These are phyloP conservation scores for Alauda arvensis DNA, from an alignment of 2,797 vertebrate genomes.

Conservation along the genomic window DNA sequence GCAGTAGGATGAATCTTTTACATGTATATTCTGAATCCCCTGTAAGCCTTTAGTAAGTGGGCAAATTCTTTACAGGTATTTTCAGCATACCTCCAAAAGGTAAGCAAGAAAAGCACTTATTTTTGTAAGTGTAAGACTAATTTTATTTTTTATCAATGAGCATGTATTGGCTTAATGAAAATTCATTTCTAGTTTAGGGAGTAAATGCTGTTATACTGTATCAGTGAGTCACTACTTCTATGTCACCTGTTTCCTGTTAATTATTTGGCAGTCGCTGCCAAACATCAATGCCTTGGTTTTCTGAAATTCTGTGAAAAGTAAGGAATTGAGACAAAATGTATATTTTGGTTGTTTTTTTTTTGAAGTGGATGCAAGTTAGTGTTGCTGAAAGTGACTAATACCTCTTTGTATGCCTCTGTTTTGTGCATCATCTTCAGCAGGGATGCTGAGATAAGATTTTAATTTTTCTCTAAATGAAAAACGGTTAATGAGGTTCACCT, in stretches of 20 bases:
- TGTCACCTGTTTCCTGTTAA: background rate
- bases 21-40: background rate
- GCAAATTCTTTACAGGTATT: background rate
- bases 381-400: background rate
- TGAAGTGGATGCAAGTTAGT: accelerated
- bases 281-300: background rate
- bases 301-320: background rate
- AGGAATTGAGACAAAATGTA: background rate
- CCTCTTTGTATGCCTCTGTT: background rate
- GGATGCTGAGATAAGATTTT: background rate
- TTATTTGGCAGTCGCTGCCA: background rate
- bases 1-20: background rate
- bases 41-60: background rate
- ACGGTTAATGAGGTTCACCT: background rate
- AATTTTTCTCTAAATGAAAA: background rate
- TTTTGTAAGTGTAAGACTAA: background rate
- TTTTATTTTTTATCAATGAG: background rate
- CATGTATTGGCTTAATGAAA: background rate
- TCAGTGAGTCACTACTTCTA: background rate
- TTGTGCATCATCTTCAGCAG: background rate
- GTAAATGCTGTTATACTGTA: background rate
- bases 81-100: background rate
- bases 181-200: background rate
- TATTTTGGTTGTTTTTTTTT: background rate
- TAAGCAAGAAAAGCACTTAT: background rate